Evolutionary conservation across 2,113 vertebrate genomes (phyloP).

Genomic region (Lethenteron camtschaticum): DNA sequence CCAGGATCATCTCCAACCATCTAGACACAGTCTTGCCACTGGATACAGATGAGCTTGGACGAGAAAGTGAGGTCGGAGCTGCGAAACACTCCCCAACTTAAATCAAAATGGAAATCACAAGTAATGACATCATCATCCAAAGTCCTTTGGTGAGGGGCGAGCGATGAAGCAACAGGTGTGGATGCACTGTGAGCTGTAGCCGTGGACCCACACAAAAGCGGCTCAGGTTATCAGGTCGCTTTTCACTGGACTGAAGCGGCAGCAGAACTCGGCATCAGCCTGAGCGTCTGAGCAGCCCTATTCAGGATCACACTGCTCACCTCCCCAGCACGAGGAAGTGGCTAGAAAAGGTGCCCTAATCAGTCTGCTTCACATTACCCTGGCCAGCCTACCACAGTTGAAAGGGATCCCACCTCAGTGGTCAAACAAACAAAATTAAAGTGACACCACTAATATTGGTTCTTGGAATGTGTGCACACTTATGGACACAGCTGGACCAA

Average conservation of each 20-base stretch:
- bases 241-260: not conserved
- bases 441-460: too few species aligned
- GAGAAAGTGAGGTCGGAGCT: not conserved
- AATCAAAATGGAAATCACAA: not conserved
- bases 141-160: not conserved
- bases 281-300: not conserved
- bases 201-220: not conserved
- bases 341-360: not conserved
- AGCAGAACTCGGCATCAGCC: not conserved
- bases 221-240: not conserved
- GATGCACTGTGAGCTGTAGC: conserved; percentile 1
- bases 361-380: not conserved
- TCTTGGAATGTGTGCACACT: too few species aligned
- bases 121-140: not conserved
- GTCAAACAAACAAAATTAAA: not conserved
- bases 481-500: too few species aligned
- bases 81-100: not conserved
- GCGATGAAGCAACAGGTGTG: not conserved
- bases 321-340: not conserved
- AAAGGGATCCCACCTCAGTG: not conserved
- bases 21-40: not conserved
- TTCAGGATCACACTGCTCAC: conserved; percentile 1
- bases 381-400: not conserved
- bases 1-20: not conserved
- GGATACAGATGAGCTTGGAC: not conserved